These are phyloP conservation scores for Heliconius cydno DNA, from an alignment of 2,888 invertebrate genomes.

Conservation along the genomic window DNA sequence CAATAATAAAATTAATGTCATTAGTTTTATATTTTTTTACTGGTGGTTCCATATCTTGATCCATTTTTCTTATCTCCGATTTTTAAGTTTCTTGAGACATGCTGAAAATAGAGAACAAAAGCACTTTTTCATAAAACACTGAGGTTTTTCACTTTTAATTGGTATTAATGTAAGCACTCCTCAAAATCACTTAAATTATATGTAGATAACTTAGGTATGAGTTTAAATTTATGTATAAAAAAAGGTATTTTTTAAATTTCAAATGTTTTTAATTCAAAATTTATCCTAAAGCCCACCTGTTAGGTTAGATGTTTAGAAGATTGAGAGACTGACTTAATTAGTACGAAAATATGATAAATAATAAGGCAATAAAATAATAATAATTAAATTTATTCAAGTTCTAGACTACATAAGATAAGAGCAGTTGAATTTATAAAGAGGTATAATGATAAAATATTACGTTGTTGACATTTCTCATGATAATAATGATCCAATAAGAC, in stretches of 20 bases:
- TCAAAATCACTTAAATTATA: neutral
- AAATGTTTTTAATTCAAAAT: neutral
- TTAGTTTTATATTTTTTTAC: constrained; percentile 59
- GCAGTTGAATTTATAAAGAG: constrained; percentile 29
- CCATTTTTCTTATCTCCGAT: constrained; percentile 32
- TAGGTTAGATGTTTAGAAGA: constrained; percentile 12
- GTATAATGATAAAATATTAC: constrained; percentile 34
- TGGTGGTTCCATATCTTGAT: constrained; percentile 57
- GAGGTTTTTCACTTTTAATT: constrained; percentile 45
- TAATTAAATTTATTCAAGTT: constrained; percentile 19
- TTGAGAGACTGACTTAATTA: neutral
- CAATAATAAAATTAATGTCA: constrained; percentile 30
- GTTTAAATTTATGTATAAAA: neutral
- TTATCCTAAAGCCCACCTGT: neutral
- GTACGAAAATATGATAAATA: neutral
- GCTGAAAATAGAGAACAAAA: constrained; percentile 73
- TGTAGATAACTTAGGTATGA: neutral
- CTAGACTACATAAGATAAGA: constrained; percentile 27
- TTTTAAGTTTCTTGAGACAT: constrained; percentile 42
- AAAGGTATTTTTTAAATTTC: neutral
- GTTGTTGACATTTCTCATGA: constrained; percentile 30
- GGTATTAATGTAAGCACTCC: constrained; percentile 12
- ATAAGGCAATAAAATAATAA: constrained; percentile 7
- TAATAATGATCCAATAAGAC: constrained; percentile 31
- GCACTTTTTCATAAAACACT: constrained; percentile 70